These are phyloP conservation scores for Notiomystis cincta DNA, from an alignment of 2,113 vertebrate genomes.

Conservation along the genomic window DNA sequence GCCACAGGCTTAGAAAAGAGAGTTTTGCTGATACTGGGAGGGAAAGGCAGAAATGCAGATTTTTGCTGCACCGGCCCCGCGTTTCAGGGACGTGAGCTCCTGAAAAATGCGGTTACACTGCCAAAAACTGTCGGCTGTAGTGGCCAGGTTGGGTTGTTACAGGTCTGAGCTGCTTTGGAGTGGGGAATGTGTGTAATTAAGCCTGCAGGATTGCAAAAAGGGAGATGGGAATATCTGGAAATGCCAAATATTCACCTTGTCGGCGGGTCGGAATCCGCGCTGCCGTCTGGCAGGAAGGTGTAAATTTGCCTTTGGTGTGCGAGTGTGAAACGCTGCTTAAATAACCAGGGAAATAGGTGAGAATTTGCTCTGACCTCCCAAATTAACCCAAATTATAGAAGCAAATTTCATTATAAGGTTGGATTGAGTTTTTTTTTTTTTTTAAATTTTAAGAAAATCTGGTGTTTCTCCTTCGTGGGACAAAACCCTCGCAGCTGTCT, in stretches of 20 bases:
- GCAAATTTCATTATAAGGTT: neutral
- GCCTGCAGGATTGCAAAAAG: neutral
- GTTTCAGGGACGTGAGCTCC: rapidly evolving
- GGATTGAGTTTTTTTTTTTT: neutral
- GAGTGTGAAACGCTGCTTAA: neutral
- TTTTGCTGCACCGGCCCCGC: rapidly evolving
- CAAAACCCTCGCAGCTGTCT: neutral
- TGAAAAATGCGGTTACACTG: rapidly evolving
- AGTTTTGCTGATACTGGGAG: neutral
- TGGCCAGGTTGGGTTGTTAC: neutral
- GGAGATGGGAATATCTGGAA: neutral
- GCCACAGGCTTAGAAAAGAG: neutral
- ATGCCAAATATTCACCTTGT: neutral
- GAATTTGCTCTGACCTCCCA: neutral
- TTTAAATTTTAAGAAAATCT: neutral
- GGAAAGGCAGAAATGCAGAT: neutral
- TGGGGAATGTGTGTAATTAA: neutral
- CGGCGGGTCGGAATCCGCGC: neutral
- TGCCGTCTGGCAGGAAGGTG: constrained; percentile 29
- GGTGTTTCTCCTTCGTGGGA: neutral
- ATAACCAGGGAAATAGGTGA: neutral
- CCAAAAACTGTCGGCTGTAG: neutral
- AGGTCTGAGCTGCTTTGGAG: rapidly evolving
- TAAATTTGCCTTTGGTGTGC: neutral
- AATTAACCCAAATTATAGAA: neutral